Evolutionary conservation across 1,140 invertebrate species (phyloP).

Genomic region (Cryptotermes secundus): DNA sequence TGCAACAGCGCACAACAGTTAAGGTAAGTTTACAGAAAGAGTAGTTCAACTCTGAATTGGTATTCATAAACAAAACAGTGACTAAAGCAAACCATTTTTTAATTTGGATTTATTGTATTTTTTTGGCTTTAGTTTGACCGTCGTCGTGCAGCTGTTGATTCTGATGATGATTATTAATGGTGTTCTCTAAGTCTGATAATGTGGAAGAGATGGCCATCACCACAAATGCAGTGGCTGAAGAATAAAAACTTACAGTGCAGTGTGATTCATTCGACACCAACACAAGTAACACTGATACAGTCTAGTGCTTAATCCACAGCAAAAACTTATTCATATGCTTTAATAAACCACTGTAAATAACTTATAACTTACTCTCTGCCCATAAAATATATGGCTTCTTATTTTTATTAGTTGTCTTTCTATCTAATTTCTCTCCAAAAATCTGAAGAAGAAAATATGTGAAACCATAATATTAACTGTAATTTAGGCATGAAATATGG

Average conservation of each 20-base stretch:
- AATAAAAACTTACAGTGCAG: not conserved
- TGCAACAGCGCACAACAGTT: constrained; percentile 71
- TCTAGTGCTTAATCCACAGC: not conserved
- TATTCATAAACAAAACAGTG: no score
- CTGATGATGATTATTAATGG: constrained; percentile 64
- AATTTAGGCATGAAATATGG: no score
- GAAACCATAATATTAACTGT: no score
- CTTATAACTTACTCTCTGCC: not conserved
- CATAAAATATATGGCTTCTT: not conserved
- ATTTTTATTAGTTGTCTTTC: not conserved
- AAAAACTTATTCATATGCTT: not conserved
- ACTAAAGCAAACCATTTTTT: not conserved
- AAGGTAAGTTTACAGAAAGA: constrained; percentile 57
- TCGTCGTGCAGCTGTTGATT: constrained; percentile 78
- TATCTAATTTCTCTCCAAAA: not conserved
- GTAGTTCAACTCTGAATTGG: no score
- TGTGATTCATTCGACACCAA: constrained; percentile 1
- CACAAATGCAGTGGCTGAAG: no score
- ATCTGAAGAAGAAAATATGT: no score
- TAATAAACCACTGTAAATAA: not conserved
- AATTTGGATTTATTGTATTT: constrained; percentile 31
- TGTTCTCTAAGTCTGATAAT: not conserved
- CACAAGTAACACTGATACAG: not conserved
- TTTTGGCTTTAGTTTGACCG: constrained; percentile 68
- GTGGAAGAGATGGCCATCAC: not conserved